Percentiles rank a stretch among this genome's conserved stretches.
phyloP scores from a whole-genome alignment of 2,113 vertebrate species.

The Charina bottae region DNA sequence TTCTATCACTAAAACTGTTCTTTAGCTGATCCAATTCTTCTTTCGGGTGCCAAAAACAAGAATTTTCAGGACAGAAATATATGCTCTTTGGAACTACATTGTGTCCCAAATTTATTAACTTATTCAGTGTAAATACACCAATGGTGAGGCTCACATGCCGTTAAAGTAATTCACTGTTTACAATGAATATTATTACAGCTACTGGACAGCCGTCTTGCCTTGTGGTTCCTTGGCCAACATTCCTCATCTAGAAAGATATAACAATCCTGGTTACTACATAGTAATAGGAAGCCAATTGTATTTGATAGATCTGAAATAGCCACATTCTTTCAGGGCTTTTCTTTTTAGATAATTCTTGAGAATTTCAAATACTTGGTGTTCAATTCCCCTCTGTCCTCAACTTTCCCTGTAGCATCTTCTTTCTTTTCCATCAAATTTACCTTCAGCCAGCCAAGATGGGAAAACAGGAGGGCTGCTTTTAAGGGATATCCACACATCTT shows the following conservation, averaged over 20 bases:
- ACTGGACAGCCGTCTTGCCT: background rate
- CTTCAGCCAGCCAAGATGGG: background rate
- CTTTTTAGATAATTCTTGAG: background rate
- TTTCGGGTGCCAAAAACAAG: background rate
- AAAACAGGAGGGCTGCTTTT: background rate
- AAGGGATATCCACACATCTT: background rate
- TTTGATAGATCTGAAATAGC: background rate
- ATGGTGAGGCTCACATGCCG: background rate
- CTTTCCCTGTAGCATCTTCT: background rate
- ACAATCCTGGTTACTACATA: background rate
- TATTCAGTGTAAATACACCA: background rate
- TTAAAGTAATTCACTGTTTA: background rate
- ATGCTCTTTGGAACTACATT: background rate
- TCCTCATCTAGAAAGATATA: background rate
- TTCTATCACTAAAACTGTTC: conserved; percentile 25
- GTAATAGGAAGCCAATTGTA: background rate
- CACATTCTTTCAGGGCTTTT: background rate
- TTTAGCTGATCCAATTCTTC: background rate
- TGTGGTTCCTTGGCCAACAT: background rate
- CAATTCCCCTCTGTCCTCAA: background rate
- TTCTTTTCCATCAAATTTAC: background rate
- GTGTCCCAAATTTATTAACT: background rate
- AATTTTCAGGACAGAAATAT: background rate
- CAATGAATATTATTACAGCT: background rate
- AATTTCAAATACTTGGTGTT: background rate